phyloP scores from a whole-genome alignment of 2,113 vertebrate species.

The Tringa solitaria region DNA sequence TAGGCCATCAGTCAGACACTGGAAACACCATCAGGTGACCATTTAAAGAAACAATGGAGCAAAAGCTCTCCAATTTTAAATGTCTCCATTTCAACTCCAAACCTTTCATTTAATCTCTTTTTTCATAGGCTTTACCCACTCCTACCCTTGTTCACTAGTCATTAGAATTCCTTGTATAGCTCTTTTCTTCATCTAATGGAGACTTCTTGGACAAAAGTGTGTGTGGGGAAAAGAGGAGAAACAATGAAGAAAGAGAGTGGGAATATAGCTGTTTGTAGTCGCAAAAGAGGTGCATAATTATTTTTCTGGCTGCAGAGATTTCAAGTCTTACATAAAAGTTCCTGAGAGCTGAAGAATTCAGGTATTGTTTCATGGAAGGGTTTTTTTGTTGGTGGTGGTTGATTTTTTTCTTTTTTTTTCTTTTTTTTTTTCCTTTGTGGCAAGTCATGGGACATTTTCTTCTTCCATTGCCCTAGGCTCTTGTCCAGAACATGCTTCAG shows the following conservation, averaged over 20 bases:
- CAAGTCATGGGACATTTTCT: not conserved
- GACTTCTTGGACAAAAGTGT: not conserved
- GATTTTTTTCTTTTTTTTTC: not conserved
- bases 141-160: not conserved
- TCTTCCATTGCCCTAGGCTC: not conserved
- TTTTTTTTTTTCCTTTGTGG: not conserved
- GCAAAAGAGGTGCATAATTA: not conserved
- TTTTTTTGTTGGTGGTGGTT: not conserved
- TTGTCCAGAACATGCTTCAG: not conserved
- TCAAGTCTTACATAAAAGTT: not conserved
- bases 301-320: not conserved
- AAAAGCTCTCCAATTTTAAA: not conserved
- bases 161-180: not conserved
- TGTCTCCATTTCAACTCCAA: not conserved
- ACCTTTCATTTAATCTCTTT: not conserved
- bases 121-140: not conserved
- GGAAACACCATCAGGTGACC: not conserved
- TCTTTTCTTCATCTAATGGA: not conserved
- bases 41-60: not conserved
- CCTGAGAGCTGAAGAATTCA: not conserved
- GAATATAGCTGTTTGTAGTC: not conserved
- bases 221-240: not conserved
- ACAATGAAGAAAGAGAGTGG: not conserved
- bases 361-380: not conserved
- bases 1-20: not conserved